Conservation (phyloP, 2,888 invertebrate genomes). For the Endomychus coccineus region DNA sequence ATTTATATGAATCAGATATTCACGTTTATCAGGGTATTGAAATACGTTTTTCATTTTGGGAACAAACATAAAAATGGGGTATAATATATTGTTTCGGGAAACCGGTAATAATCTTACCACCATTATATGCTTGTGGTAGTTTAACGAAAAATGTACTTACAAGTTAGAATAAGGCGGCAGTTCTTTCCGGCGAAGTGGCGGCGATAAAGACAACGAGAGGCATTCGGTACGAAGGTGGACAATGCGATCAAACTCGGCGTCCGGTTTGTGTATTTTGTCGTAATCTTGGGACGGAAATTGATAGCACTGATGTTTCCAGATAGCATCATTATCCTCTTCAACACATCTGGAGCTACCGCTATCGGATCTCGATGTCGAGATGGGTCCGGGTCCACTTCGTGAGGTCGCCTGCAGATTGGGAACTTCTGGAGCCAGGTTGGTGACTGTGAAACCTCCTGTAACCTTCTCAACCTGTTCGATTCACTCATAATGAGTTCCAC, state of each 20-base stretch:
- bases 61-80: too few species aligned
- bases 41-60: too few species aligned
- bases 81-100: too few species aligned
- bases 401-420: constrained; percentile 32
- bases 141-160: constrained; percentile 25
- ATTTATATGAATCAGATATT: too few species aligned
- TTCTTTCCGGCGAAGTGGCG: constrained; percentile 31
- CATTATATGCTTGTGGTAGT: too few species aligned
- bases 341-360: constrained; percentile 14
- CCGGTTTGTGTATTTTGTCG: constrained; percentile 14
- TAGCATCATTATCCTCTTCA: constrained; percentile 15
- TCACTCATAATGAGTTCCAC: constrained; percentile 15
- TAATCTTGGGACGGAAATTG: constrained; percentile 4
- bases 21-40: too few species aligned
- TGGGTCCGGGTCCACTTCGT: constrained; percentile 13
- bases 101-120: too few species aligned
- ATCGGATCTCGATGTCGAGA: constrained; percentile 16
- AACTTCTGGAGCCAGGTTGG: constrained; percentile 44
- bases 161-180: constrained; percentile 31
- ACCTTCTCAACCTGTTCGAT: constrained; percentile 9
- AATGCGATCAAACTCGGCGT: constrained; percentile 17
- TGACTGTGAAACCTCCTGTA: constrained; percentile 22
- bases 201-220: constrained; percentile 36
- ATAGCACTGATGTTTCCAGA: constrained; percentile 11
- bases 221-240: constrained; percentile 32